Evolutionary conservation across 1,140 invertebrate genomes (phyloP).

Genomic region (Grapholita molesta): DNA sequence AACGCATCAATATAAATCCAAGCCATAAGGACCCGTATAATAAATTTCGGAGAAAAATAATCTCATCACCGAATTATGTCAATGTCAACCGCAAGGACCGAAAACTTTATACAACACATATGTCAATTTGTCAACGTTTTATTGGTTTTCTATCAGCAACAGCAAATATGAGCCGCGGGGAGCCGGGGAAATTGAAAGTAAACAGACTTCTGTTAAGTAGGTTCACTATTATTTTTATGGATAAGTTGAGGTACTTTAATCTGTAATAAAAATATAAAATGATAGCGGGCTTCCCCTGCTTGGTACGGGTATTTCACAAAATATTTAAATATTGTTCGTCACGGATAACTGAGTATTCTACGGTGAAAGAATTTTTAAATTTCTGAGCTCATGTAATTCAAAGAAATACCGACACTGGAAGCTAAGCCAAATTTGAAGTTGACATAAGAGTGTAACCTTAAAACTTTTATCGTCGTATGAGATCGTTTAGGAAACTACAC

Average conservation of each 20-base stretch:
- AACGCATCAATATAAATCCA: background rate
- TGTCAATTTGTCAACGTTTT: background rate
- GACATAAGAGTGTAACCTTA: too few species aligned
- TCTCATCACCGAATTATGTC: background rate
- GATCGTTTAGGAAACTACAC: too few species aligned
- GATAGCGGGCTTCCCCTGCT: too few species aligned
- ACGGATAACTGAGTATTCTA: too few species aligned
- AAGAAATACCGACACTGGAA: too few species aligned
- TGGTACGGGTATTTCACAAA: too few species aligned
- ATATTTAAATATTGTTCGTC: too few species aligned
- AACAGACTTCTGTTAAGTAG: background rate
- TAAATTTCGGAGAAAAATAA: background rate
- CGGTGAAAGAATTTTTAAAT: too few species aligned
- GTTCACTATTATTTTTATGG: constrained; percentile 3
- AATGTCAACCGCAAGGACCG: background rate
- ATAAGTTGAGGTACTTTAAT: background rate
- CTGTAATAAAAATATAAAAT: background rate
- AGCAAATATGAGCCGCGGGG: background rate
- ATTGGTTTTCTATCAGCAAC: constrained; percentile 11
- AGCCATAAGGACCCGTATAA: background rate
- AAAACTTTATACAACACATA: background rate
- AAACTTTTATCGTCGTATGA: too few species aligned
- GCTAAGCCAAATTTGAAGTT: too few species aligned
- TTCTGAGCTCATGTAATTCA: too few species aligned
- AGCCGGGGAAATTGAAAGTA: constrained; percentile 6